A percentile compares a stretch with the other conserved stretches of the same genome.
phyloP scores from a whole-genome alignment of 1,140 invertebrate species.

The Drosophila athabasca region DNA sequence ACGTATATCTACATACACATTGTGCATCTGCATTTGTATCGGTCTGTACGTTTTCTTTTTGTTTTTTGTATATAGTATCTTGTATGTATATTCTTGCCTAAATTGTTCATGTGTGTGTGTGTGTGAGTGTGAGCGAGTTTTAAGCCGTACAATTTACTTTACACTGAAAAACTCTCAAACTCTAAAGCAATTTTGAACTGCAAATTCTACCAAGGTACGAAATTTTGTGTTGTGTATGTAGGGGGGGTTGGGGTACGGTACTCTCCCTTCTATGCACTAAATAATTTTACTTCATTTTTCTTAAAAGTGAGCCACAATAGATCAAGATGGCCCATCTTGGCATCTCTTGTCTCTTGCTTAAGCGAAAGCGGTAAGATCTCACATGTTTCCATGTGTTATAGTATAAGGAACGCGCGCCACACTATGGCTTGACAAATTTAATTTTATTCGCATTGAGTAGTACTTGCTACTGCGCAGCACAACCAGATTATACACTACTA shows the following conservation, averaged over 20 bases:
- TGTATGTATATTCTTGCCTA: constrained; percentile 28
- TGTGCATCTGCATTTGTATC: neutral
- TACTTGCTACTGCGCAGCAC: constrained; percentile 41
- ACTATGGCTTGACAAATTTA: constrained; percentile 35
- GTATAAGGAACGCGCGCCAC: constrained; percentile 66
- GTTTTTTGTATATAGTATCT: neutral
- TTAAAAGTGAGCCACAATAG: too few species aligned
- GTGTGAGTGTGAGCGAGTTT: constrained; percentile 18
- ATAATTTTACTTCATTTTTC: constrained; percentile 7
- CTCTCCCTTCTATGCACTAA: constrained; percentile 41
- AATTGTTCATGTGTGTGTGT: constrained; percentile 10
- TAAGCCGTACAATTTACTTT: constrained; percentile 31
- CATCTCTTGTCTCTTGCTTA: constrained; percentile 31
- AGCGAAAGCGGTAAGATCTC: constrained; percentile 45
- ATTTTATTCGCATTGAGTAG: constrained; percentile 39
- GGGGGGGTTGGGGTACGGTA: neutral
- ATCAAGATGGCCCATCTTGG: neutral
- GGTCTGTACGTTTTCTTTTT: constrained; percentile 7
- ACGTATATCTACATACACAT: constrained; percentile 3
- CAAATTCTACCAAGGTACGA: constrained; percentile 83
- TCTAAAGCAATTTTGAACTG: constrained; percentile 82
- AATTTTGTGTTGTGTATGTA: constrained; percentile 48
- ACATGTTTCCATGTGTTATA: constrained; percentile 24
- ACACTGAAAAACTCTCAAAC: constrained; percentile 62
- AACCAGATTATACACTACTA: constrained; percentile 26